Percentiles rank a stretch among this genome's conserved stretches.
phyloP scores from a whole-genome alignment of 2,888 invertebrate genomes.

The Disparrhopalites patrizii region DNA sequence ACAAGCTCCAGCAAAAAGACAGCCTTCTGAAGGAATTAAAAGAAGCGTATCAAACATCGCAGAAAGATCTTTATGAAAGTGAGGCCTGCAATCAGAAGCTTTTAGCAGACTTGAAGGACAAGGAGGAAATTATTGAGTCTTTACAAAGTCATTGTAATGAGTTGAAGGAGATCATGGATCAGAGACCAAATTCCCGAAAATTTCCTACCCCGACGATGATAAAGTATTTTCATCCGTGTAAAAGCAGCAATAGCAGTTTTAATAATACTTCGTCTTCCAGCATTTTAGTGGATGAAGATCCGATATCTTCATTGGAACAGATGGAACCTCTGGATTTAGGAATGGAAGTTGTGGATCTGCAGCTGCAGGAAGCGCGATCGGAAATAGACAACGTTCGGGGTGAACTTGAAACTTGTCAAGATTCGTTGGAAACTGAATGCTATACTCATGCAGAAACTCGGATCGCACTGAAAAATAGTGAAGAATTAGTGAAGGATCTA shows the following conservation, averaged over 20 bases:
- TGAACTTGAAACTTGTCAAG: background rate
- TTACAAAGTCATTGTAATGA: slow-evolving; percentile 4
- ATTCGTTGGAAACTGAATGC: background rate
- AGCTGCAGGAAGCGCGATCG: slow-evolving; percentile 9
- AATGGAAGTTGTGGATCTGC: slow-evolving; percentile 17
- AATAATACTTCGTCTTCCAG: too few species aligned
- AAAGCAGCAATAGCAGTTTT: slow-evolving; percentile 7
- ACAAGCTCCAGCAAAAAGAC: background rate
- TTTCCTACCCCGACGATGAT: background rate
- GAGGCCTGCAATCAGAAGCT: background rate
- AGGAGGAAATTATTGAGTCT: slow-evolving; percentile 2
- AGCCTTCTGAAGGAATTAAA: background rate
- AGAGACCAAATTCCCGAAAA: background rate
- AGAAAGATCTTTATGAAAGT: background rate
- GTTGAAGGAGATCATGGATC: slow-evolving; percentile 1
- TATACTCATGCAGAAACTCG: background rate
- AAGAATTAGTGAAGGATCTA: too few species aligned
- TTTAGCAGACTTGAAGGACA: background rate
- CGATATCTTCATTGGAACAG: too few species aligned
- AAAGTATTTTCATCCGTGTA: slow-evolving; percentile 11
- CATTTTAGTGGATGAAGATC: too few species aligned
- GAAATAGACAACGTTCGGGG: too few species aligned
- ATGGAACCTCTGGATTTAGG: slow-evolving; percentile 8
- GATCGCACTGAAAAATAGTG: too few species aligned
- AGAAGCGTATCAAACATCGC: background rate